phyloP scores from a whole-genome alignment of 1,140 invertebrate genomes.

The Vanessa tameamea region DNA sequence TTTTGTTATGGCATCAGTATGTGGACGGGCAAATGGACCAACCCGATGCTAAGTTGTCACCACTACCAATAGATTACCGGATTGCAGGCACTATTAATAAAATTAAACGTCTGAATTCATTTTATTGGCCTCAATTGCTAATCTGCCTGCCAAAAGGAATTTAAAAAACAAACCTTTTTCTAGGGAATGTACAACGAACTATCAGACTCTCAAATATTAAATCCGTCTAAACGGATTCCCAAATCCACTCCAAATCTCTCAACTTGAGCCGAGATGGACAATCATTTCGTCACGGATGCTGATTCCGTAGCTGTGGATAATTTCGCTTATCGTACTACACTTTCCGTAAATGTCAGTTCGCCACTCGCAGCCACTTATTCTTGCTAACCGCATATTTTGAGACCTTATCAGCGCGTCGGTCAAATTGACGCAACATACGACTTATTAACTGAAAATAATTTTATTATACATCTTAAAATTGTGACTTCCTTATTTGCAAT shows the following conservation, averaged over 20 bases:
- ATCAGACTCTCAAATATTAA: no score
- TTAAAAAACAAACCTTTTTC: neutral
- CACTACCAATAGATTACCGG: no score
- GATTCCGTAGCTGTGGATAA: constrained; percentile 41
- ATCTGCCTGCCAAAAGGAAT: neutral
- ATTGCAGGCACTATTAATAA: no score
- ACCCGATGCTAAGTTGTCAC: no score
- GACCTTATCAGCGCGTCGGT: constrained; percentile 11
- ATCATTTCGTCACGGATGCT: constrained; percentile 52
- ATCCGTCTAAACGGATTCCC: neutral
- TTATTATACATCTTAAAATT: neutral
- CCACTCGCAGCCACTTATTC: neutral
- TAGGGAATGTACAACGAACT: neutral
- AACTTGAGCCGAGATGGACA: constrained; percentile 27
- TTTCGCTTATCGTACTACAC: constrained; percentile 17
- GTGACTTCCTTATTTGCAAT: no score
- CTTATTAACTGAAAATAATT: neutral
- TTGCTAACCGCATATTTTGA: constrained; percentile 9
- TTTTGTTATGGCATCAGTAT: no score
- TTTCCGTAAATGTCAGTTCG: constrained; percentile 19
- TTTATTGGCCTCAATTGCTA: neutral
- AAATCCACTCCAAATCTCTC: constrained; percentile 22
- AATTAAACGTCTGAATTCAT: no score
- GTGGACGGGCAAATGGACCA: no score
- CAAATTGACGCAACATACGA: constrained; percentile 1